Base-by-base conservation (phyloP, 2,888 invertebrate species). In the Syritta pipiens region DNA sequence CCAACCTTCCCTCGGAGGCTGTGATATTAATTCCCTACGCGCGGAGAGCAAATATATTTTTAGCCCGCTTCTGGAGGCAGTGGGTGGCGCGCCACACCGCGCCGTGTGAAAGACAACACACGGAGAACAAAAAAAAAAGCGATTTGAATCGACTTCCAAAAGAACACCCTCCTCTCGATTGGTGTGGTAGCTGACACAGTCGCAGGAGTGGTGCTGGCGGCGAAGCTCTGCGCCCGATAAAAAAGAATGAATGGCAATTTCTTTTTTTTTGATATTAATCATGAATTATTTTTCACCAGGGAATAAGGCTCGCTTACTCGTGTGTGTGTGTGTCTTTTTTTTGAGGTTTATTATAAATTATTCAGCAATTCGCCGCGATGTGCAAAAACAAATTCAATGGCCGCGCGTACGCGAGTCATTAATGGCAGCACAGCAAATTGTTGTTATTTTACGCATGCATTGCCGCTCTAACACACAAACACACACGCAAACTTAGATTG, bases 271-370 rank as follows among this genome's bases (percentile, higher is more conserved):
- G 40, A 42, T 63, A 76, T 76, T 76, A 69, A 76, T 69, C 69
- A 76, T 57, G 63, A 76, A 63, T 57, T 71, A 63, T 76, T 76
- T 76, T 30, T 20, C 63, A 63, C 57, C n/a, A 42, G 69, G 69
- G 75, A 76, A 44, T 57, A 40, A 24, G 35, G 40, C 48, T 30
- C 17, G 28, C 19, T n/a, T 71, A 30, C 10, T 14, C 14, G n/a
- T 17, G 22, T 24, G 20, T 49, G 17, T 26, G 44, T 35, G 17
- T 35, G 44, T 24, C 40, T n/a, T n/a, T n/a, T n/a, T n/a, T 51
- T 4, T 10, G 49, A 44, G 49, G 42, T 53, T 53, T 48, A 24
- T 63, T 26, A 57, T 57, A 63, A 69, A 63, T 63, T 63, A 76
- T 76, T 55, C 57, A 76, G 26, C n/a, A 53, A 53, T 46, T 53